Conservation (phyloP, 2,797 vertebrate genomes). For the Rhabdomys pumilio region DNA sequence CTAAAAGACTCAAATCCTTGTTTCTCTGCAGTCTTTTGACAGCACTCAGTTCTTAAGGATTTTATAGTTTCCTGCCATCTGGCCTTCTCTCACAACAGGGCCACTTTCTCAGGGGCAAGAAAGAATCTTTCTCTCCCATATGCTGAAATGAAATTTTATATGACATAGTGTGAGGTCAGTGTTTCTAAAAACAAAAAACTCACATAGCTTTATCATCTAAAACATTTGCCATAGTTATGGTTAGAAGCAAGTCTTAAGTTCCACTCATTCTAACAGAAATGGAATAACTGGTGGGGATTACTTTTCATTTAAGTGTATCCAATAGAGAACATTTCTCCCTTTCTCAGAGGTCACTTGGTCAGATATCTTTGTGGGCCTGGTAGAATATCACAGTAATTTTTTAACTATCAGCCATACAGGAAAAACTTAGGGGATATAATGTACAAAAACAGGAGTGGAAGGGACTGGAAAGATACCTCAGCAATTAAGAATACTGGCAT, state of each 20-base stretch:
- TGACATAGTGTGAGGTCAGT: slow-evolving; percentile 25
- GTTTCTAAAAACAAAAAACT: background rate
- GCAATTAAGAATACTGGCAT: background rate
- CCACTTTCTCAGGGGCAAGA: slow-evolving; percentile 39
- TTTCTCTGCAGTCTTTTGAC: slow-evolving; percentile 49
- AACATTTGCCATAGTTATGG: background rate
- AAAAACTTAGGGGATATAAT: slow-evolving; percentile 64
- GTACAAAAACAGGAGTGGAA: slow-evolving; percentile 51
- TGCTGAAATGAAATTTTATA: slow-evolving; percentile 47
- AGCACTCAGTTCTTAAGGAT: background rate
- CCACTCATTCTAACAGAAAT: background rate
- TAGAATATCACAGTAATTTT: slow-evolving; percentile 60
- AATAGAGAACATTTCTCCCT: slow-evolving; percentile 47
- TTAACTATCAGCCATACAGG: slow-evolving; percentile 16
- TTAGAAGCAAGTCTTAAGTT: slow-evolving; percentile 66
- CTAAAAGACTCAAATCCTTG: slow-evolving; percentile 20
- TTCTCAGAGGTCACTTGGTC: slow-evolving; percentile 39
- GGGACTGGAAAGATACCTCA: background rate
- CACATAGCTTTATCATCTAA: background rate
- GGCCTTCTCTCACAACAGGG: slow-evolving; percentile 60
- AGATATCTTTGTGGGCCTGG: background rate
- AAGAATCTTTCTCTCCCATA: slow-evolving; percentile 17
- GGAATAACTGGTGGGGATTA: background rate
- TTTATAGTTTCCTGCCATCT: slow-evolving; percentile 44
- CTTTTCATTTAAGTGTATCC: slow-evolving; percentile 13